A percentile compares a stretch with the other conserved stretches of the same genome.
phyloP scores from a whole-genome alignment of 2,113 vertebrate species.

The Marcusenius ussheri region DNA sequence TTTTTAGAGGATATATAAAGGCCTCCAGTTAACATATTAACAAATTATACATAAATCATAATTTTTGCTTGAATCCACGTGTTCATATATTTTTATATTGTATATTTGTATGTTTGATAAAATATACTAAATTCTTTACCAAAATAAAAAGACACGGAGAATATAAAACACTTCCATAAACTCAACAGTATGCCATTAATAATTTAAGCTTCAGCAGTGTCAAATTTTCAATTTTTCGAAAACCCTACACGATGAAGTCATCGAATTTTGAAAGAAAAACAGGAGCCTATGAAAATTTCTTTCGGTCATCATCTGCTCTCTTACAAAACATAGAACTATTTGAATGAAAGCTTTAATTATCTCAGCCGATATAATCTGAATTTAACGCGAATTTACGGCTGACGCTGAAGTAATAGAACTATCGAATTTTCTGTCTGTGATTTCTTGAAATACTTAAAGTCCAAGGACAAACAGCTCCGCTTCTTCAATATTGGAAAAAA shows the following conservation, averaged over 20 bases:
- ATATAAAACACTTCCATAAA: neutral
- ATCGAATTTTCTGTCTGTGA: neutral
- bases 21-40: neutral
- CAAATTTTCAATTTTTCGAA: neutral
- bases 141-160: neutral
- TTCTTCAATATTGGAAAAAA: neutral
- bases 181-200: neutral
- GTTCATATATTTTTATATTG: neutral
- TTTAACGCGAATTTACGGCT: neutral
- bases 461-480: neutral
- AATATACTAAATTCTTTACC: neutral
- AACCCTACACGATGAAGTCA: neutral
- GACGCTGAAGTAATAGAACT: neutral
- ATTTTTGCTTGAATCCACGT: neutral
- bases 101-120: neutral
- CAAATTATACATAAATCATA: neutral
- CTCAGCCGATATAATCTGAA: neutral
- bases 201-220: neutral
- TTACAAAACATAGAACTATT: neutral
- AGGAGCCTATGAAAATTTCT: neutral
- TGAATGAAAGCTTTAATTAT: neutral
- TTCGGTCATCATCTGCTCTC: neutral
- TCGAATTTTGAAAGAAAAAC: neutral
- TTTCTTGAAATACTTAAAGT: neutral
- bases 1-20: neutral